Evolutionary conservation across 1,140 invertebrate genomes (phyloP).

Genomic region (Cydia strobilella): DNA sequence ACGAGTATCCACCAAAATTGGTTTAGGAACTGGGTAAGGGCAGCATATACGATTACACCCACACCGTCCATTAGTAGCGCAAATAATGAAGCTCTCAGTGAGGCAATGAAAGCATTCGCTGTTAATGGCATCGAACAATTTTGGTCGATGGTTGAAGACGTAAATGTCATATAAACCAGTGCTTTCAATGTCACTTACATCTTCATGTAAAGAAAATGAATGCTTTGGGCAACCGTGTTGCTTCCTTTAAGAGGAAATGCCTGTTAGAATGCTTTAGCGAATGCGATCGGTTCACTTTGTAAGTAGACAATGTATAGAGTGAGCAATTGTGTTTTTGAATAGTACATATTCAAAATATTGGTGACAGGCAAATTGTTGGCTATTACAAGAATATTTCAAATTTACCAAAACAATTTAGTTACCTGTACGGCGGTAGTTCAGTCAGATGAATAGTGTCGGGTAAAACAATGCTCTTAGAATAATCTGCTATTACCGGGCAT

Average conservation of each 20-base stretch:
- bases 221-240: neutral
- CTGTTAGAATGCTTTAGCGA: slow-evolving; percentile 1
- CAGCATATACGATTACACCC: neutral
- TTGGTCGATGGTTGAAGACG: neutral
- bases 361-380: too few species aligned
- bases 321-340: neutral
- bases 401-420: too few species aligned
- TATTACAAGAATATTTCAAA: too few species aligned
- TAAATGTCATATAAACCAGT: neutral
- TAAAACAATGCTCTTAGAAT: too few species aligned
- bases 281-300: slow-evolving; percentile 1
- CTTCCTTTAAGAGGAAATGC: slow-evolving; percentile 13
- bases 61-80: slow-evolving; percentile 9
- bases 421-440: too few species aligned
- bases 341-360: neutral
- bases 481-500: too few species aligned
- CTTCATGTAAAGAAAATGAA: neutral
- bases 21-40: neutral
- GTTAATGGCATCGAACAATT: slow-evolving; percentile 20
- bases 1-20: neutral
- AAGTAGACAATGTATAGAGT: neutral
- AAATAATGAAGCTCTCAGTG: slow-evolving; percentile 13
- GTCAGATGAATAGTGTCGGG: too few species aligned
- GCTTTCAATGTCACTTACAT: neutral
- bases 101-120: slow-evolving; percentile 17